These are phyloP conservation scores for Helicoverpa zea DNA, from an alignment of 1,140 invertebrate genomes.

Conservation along the genomic window DNA sequence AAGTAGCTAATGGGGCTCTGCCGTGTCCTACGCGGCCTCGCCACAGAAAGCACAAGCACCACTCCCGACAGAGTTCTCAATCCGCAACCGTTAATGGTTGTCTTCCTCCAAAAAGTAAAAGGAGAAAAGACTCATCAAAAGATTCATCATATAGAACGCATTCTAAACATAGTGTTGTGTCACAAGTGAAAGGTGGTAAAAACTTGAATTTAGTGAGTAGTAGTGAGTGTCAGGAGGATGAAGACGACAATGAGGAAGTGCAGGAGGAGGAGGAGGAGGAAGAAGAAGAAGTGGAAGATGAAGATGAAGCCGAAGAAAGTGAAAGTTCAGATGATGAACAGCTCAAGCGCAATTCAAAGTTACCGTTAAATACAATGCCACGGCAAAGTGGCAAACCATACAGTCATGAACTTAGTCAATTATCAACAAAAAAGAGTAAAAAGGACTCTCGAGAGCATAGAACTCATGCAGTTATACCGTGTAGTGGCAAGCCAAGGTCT, in stretches of 20 bases:
- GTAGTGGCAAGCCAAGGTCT: constrained; percentile 85
- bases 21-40: constrained; percentile 69
- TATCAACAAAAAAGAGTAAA: constrained; percentile 83
- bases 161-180: constrained; percentile 73
- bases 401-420: constrained; percentile 87
- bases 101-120: constrained; percentile 76
- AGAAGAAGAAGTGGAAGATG: constrained; percentile 68
- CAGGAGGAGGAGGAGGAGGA: constrained; percentile 62
- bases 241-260: constrained; percentile 58
- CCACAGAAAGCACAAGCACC: constrained; percentile 80
- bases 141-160: constrained; percentile 61
- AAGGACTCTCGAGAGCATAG: constrained; percentile 79
- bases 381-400: constrained; percentile 84
- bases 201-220: constrained; percentile 85
- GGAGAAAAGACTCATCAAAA: constrained; percentile 77
- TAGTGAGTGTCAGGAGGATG: constrained; percentile 75
- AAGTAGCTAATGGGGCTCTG: constrained; percentile 71
- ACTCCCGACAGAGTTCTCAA: constrained; percentile 73
- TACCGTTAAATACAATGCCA: constrained; percentile 78
- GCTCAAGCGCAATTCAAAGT: constrained; percentile 81
- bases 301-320: constrained; percentile 68
- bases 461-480: constrained; percentile 80
- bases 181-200: constrained; percentile 84
- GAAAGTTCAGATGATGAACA: constrained; percentile 84
- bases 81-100: constrained; percentile 75